phyloP scores from a whole-genome alignment of 2,113 vertebrate genomes.

The Cathartes aura region DNA sequence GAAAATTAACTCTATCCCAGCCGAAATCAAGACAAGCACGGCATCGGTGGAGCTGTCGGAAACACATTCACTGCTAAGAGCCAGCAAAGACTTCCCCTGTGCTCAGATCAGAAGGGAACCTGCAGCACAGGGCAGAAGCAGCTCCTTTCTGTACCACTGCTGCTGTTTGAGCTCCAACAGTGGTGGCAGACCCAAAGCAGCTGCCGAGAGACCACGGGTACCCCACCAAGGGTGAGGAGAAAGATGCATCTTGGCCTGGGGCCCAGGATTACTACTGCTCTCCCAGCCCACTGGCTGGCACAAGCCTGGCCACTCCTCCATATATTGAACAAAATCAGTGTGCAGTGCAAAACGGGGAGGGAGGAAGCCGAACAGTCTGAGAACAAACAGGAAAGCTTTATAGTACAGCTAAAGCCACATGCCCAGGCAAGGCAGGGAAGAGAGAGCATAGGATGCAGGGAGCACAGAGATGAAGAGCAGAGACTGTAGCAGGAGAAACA shows the following conservation, averaged over 20 bases:
- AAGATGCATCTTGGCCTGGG: neutral
- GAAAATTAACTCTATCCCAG: too few relatives aligned
- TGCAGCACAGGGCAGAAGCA: neutral
- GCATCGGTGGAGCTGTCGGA: neutral
- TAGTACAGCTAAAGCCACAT: neutral
- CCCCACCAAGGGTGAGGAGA: neutral
- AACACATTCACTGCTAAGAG: neutral
- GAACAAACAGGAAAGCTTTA: neutral
- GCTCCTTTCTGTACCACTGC: neutral
- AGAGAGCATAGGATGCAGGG: neutral
- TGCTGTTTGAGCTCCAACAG: neutral
- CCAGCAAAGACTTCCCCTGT: fast-evolving
- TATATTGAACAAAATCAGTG: neutral
- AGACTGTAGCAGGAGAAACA: neutral
- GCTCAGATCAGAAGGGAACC: neutral
- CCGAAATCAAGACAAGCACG: neutral
- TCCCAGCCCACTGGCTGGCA: neutral
- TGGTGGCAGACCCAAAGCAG: neutral
- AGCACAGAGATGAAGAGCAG: neutral
- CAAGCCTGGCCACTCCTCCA: neutral
- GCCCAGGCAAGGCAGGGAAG: neutral
- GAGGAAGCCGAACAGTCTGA: neutral
- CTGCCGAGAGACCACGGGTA: neutral
- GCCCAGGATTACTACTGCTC: neutral
- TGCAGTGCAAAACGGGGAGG: neutral